Base-by-base conservation (phyloP, 53 echinoderm and acorn worm species). In the Patiria pectinifera region DNA sequence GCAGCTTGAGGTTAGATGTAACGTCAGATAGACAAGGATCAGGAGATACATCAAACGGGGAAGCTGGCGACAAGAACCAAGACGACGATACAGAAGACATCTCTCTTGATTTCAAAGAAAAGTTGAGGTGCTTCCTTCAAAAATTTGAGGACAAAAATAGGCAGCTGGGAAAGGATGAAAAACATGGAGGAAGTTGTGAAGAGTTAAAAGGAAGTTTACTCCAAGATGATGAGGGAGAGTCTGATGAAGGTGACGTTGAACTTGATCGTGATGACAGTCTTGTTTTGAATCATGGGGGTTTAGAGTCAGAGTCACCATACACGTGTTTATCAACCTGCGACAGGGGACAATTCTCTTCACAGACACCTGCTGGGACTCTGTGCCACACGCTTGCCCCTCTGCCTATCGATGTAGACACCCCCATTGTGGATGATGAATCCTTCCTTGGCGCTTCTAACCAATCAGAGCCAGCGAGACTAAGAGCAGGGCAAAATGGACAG, bases 341-440 rank as follows among this genome's bases (percentile, higher is more conserved):
- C 22, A 53, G n/a, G 16, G 48, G n/a, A n/a, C 3, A 58, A 53
- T 12, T 21, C 15, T 11, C 58, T 47, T 48, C 82, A 10, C 15
- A 23, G n/a, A 48, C n/a, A 23, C 43, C 82, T 53, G 12, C 59
- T 59, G 62, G 59, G 7, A 59, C 24, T 58, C 19, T 85, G 8
- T 61, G 19, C 84, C 21, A 62, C 2, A 35, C 63, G 3, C 14
- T 84, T 62, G 66, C 45, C 69, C 85, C 85, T 45, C 48, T 46
- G 10, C 71, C 85, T 19, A 46, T 48, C 11, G 71, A 71, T 85
- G 66, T 70, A 4, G 85, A 85, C 85, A 85, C 85, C 85, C 85
- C 85, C 16, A 19, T 22, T 71, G n/a, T 85, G 11, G 59, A 25
- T 60, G 26, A 83, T 83, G 83, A 60, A 83, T 53, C 83, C 22